A percentile compares a stretch with the other conserved stretches of the same genome.
phyloP scores from a whole-genome alignment of 2,888 invertebrate species.

The Hirtodrosophila trivittata region DNA sequence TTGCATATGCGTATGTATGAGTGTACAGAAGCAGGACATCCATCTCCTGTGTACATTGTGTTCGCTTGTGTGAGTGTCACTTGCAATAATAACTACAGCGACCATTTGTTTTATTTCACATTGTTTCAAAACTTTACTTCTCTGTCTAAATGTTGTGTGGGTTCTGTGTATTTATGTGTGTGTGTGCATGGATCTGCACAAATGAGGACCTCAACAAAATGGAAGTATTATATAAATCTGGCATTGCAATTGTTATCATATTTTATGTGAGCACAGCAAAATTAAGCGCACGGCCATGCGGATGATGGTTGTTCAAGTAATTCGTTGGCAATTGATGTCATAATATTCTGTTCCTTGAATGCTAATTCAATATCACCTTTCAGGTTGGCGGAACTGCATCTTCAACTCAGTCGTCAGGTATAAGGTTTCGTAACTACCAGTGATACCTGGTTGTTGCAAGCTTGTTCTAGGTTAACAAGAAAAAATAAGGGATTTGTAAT shows the following conservation, averaged over 20 bases:
- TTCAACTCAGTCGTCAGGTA: too few relatives aligned
- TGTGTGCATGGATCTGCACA: slow-evolving; percentile 6
- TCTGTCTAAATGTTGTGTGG: slow-evolving; percentile 40
- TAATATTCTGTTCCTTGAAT: too few relatives aligned
- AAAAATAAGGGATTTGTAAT: too few relatives aligned
- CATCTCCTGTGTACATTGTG: slow-evolving; percentile 22
- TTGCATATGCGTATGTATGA: slow-evolving; percentile 1
- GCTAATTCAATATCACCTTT: too few relatives aligned
- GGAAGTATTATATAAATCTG: slow-evolving; percentile 57
- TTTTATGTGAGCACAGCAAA: slow-evolving; percentile 7
- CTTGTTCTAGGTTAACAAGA: too few relatives aligned
- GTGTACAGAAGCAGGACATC: slow-evolving; percentile 2
- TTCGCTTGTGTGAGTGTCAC: slow-evolving; percentile 46
- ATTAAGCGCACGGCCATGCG: too few relatives aligned
- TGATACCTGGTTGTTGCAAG: too few relatives aligned
- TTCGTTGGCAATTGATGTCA: too few relatives aligned
- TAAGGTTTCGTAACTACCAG: too few relatives aligned
- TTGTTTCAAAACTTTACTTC: slow-evolving; percentile 74
- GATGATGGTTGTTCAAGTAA: too few relatives aligned
- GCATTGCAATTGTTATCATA: slow-evolving; percentile 42
- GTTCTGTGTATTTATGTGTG: slow-evolving; percentile 3
- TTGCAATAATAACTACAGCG: slow-evolving; percentile 52
- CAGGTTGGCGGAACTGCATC: too few relatives aligned
- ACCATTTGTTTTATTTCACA: slow-evolving; percentile 69
- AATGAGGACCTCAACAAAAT: slow-evolving; percentile 22